A percentile compares a stretch with the other conserved stretches of the same genome.
Evolutionary conservation across 2,888 invertebrate genomes (phyloP).

Genomic region (Gisinianus flammeolus): DNA sequence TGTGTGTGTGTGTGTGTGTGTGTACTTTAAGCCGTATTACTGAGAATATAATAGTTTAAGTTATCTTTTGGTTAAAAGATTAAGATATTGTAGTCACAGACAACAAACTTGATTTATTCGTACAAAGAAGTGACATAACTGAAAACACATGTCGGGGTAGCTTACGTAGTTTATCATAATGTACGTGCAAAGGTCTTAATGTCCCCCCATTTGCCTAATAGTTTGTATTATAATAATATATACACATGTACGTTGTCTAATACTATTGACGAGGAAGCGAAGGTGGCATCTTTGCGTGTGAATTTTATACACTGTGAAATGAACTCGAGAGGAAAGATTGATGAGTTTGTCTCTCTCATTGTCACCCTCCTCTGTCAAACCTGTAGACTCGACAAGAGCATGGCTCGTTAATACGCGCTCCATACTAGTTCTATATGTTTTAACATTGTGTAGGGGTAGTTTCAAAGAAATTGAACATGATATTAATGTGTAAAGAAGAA

Average conservation of each 20-base stretch:
- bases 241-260: too few species aligned
- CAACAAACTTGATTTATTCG: neutral
- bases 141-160: neutral
- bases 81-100: neutral
- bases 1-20: neutral
- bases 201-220: neutral
- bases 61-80: neutral
- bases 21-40: neutral
- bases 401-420: conserved; percentile 2
- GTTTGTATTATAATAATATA: neutral
- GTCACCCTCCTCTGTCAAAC: conserved; percentile 16
- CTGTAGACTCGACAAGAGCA: neutral
- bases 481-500: neutral
- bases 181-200: neutral
- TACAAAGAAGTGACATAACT: neutral
- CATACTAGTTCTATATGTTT: neutral
- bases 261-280: conserved; percentile 8
- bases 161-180: neutral
- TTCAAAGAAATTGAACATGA: neutral
- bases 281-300: neutral
- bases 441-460: too few species aligned
- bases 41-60: neutral
- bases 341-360: conserved; percentile 11
- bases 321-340: conserved; percentile 4
- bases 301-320: neutral